Evolutionary conservation across 2,797 vertebrate species (phyloP).

Genomic region (Gymnothorax javanicus): DNA sequence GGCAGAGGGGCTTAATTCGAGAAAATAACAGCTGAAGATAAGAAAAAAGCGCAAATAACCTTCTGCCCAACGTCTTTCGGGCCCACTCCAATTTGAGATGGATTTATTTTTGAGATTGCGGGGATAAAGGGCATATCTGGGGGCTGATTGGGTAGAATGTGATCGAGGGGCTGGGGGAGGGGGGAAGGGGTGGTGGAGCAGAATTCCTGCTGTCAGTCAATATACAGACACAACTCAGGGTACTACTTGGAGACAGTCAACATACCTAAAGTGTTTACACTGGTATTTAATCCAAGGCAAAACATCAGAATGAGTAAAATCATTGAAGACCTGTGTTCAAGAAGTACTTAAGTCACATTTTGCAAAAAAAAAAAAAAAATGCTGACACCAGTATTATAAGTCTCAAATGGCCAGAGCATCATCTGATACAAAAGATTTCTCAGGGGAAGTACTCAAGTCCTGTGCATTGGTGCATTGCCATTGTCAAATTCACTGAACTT

Average conservation of each 20-base stretch:
- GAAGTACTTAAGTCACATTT: too few relatives aligned
- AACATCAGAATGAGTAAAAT: not conserved
- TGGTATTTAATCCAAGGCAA: not conserved
- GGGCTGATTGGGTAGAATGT: not conserved
- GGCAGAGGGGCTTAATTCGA: not conserved
- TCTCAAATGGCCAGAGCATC: too few relatives aligned
- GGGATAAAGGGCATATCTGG: not conserved
- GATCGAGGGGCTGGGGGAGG: not conserved
- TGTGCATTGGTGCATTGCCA: too few relatives aligned
- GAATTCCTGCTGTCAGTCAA: not conserved
- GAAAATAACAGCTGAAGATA: constrained; percentile 18
- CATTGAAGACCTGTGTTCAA: not conserved
- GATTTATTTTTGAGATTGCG: constrained; percentile 53
- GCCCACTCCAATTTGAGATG: constrained; percentile 56
- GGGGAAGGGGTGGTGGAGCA: not conserved
- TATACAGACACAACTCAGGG: constrained; percentile 30
- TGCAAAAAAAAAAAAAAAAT: too few relatives aligned
- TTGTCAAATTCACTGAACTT: too few relatives aligned
- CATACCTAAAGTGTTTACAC: not conserved
- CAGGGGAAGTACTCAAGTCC: too few relatives aligned
- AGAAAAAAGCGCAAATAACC: constrained; percentile 47
- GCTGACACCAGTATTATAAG: too few relatives aligned
- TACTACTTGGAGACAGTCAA: constrained; percentile 8
- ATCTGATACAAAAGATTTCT: too few relatives aligned
- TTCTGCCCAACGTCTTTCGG: constrained; percentile 56